These are phyloP conservation scores for Craseonycteris thonglongyai DNA, from an alignment of 2,113 vertebrate genomes.

Conservation along the genomic window DNA sequence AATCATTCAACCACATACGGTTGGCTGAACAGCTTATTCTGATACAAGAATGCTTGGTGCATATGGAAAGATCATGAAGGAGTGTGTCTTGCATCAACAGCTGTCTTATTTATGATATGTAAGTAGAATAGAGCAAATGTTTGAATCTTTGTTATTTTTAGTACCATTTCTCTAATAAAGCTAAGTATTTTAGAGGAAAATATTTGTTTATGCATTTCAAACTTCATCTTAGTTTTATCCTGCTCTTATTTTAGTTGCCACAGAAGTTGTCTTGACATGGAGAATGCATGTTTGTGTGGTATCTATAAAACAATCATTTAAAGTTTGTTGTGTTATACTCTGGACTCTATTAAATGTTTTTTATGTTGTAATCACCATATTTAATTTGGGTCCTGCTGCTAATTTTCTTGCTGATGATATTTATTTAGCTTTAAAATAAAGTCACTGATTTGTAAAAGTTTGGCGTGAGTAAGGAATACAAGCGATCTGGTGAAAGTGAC, in stretches of 20 bases:
- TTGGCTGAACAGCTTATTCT: conserved; percentile 79
- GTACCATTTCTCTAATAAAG: conserved; percentile 84
- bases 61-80: conserved; percentile 73
- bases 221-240: conserved; percentile 58
- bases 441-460: neutral
- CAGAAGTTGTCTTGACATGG: conserved; percentile 27
- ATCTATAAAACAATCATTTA: conserved; percentile 23
- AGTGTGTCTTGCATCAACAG: conserved; percentile 76
- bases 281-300: conserved; percentile 23
- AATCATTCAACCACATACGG: conserved; percentile 75
- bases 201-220: conserved; percentile 73
- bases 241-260: conserved; percentile 17
- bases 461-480: neutral
- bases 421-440: conserved; percentile 45
- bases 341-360: conserved; percentile 15
- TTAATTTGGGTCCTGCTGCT: conserved; percentile 54
- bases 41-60: conserved; percentile 71
- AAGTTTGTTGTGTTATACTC: conserved; percentile 15
- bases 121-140: conserved; percentile 82
- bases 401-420: conserved; percentile 14
- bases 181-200: conserved; percentile 82
- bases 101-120: conserved; percentile 83
- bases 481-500: neutral
- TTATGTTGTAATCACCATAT: conserved; percentile 11
- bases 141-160: conserved; percentile 83